Conservation (phyloP, 2,797 vertebrate species). For the Aphelocoma californica region DNA sequence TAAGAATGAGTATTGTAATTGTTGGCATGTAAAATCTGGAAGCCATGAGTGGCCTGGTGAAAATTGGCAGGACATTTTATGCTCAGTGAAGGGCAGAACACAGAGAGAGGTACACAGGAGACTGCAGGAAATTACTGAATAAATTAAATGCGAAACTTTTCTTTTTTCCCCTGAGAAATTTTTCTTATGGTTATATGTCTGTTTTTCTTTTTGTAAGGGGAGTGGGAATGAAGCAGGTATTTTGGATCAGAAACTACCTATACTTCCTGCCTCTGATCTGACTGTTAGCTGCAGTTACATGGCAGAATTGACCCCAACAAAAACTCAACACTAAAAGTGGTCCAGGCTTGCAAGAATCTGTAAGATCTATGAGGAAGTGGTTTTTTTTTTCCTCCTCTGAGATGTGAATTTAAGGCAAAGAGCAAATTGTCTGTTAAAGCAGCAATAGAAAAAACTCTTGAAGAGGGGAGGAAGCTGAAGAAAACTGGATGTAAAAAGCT, state of each 20-base stretch:
- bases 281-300: not conserved
- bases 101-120: not conserved
- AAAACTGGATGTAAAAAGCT: conserved; percentile 3
- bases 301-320: not conserved
- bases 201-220: not conserved
- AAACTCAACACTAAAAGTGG: not conserved
- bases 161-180: not conserved
- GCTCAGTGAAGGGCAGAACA: not conserved
- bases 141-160: not conserved
- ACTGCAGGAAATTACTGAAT: not conserved
- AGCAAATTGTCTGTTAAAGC: not conserved
- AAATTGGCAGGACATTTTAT: not conserved
- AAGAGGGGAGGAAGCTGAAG: not conserved
- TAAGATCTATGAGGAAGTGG: not conserved
- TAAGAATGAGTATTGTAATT: not conserved
- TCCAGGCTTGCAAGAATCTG: not conserved
- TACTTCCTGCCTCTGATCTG: not conserved
- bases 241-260: not conserved
- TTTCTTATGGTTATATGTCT: not conserved
- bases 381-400: not conserved
- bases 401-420: not conserved
- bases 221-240: not conserved
- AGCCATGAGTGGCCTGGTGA: not conserved
- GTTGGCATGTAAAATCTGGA: not conserved
- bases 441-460: not conserved